phyloP scores from a whole-genome alignment of 1,140 invertebrate species.

The Eriocheir sinensis region DNA sequence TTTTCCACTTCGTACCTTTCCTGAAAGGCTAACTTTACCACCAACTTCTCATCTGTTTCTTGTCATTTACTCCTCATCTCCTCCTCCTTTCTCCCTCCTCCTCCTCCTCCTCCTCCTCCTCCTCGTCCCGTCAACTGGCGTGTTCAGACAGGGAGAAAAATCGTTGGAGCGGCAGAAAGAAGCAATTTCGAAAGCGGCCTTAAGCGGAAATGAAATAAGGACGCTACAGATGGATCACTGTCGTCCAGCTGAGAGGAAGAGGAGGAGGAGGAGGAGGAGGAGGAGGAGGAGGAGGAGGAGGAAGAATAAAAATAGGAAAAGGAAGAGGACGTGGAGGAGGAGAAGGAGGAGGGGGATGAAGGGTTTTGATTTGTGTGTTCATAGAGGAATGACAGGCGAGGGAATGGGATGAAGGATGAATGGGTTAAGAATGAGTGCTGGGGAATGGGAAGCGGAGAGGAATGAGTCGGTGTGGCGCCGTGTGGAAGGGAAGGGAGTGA shows the following conservation, averaged over 20 bases:
- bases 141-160: not conserved
- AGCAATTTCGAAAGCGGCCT: conserved; percentile 1
- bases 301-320: not conserved
- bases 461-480: too few species aligned
- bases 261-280: not conserved
- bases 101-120: not conserved
- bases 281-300: not conserved
- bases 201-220: conserved; percentile 16
- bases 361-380: too few species aligned
- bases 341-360: too few species aligned
- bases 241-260: not conserved
- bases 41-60: not conserved
- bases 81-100: not conserved
- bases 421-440: too few species aligned
- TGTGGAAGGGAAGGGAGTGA: too few species aligned
- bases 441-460: too few species aligned
- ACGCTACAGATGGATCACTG: not conserved
- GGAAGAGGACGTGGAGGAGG: too few species aligned
- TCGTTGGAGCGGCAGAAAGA: not conserved
- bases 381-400: too few species aligned
- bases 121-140: not conserved
- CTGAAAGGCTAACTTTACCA: too few species aligned
- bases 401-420: too few species aligned
- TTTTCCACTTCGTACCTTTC: too few species aligned
- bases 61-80: too few species aligned